A percentile compares a stretch with the other conserved stretches of the same genome.
phyloP scores from a whole-genome alignment of 2,797 vertebrate genomes.

The Pelodytes ibericus region DNA sequence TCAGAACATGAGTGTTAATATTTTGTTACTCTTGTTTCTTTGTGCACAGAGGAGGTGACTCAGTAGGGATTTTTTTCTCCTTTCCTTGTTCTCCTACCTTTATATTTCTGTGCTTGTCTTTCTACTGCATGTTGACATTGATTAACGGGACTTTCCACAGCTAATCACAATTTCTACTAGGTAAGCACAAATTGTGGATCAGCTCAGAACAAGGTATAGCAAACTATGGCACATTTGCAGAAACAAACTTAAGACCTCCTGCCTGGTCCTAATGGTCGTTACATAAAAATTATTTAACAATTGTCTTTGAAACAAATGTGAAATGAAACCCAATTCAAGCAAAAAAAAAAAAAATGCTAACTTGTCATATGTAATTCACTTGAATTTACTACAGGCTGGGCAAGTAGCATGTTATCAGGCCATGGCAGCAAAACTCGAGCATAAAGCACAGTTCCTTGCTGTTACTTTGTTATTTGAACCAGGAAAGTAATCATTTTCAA shows the following conservation, averaged over 20 bases:
- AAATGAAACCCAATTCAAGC: background rate
- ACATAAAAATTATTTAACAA: background rate
- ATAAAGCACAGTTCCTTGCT: background rate
- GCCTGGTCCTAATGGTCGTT: background rate
- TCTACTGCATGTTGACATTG: slow-evolving; percentile 49
- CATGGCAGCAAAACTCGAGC: too few relatives aligned
- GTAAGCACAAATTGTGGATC: slow-evolving; percentile 45
- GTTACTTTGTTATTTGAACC: too few relatives aligned
- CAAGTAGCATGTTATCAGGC: background rate
- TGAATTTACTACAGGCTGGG: background rate
- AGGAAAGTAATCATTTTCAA: too few relatives aligned
- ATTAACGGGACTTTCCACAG: slow-evolving; percentile 53
- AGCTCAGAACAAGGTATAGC: slow-evolving; percentile 22
- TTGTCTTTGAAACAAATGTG: background rate
- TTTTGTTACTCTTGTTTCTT: slow-evolving; percentile 10
- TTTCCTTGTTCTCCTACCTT: background rate
- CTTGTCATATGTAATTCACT: background rate
- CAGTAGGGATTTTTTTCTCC: background rate
- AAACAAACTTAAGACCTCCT: slow-evolving; percentile 5
- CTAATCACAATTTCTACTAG: slow-evolving; percentile 14
- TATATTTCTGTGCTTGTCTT: slow-evolving; percentile 39
- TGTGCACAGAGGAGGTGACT: slow-evolving; percentile 28
- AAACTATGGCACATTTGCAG: slow-evolving; percentile 30
- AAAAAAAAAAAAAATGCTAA: slow-evolving; percentile 7
- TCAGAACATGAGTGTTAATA: background rate